Evolutionary conservation across 2,888 invertebrate species (phyloP).

Genomic region (Vesta saturnalis): DNA sequence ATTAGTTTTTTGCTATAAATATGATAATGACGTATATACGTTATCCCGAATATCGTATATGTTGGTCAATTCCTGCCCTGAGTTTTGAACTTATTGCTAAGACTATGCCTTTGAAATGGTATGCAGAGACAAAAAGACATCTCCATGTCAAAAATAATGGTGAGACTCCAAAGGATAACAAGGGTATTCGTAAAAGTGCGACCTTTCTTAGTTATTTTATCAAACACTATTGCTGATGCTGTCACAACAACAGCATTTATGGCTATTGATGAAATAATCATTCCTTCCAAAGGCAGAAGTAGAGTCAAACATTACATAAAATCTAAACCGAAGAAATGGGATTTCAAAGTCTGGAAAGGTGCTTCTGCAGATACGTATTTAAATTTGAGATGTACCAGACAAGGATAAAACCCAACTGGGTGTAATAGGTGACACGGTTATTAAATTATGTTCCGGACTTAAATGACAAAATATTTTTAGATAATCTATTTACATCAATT

Average conservation of each 20-base stretch:
- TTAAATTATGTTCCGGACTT: background rate
- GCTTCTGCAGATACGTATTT: conserved; percentile 28
- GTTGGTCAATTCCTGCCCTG: conserved; percentile 28
- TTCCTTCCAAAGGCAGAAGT: conserved; percentile 37
- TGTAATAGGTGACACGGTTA: background rate
- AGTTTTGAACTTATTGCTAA: conserved; percentile 26
- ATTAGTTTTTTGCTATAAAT: conserved; percentile 32
- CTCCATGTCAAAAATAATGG: conserved; percentile 37
- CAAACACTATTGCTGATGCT: conserved; percentile 22
- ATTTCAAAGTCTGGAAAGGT: conserved; percentile 37
- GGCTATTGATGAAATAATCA: conserved; percentile 41
- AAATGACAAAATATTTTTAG: conserved; percentile 8
- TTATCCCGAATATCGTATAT: conserved; percentile 26
- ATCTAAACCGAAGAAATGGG: conserved; percentile 37
- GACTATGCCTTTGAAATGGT: conserved; percentile 30
- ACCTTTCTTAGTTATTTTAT: conserved; percentile 20
- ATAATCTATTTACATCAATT: conserved; percentile 11
- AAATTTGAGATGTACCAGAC: conserved; percentile 34
- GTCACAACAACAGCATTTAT: conserved; percentile 27
- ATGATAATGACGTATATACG: conserved; percentile 34
- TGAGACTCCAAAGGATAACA: no score
- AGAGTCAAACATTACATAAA: conserved; percentile 39
- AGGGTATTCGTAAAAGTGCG: no score
- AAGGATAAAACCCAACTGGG: background rate
- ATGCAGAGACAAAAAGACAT: conserved; percentile 32